These are phyloP conservation scores for Aphidoletes aphidimyza DNA, from an alignment of 2,888 invertebrate genomes.

Conservation along the genomic window DNA sequence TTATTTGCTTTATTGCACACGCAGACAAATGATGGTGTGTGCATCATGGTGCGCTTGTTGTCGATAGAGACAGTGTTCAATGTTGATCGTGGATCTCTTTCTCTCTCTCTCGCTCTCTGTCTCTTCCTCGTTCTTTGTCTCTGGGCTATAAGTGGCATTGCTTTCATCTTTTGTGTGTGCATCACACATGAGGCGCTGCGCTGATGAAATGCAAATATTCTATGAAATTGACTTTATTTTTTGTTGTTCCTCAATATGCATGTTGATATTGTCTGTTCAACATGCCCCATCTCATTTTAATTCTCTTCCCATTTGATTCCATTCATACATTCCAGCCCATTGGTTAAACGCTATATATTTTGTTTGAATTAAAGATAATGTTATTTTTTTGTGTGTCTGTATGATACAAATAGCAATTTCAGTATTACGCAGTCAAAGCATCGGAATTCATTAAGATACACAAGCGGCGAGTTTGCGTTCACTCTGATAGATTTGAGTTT, in stretches of 20 bases:
- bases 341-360: background rate
- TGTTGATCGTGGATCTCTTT: background rate
- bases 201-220: constrained; percentile 47
- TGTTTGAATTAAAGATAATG: constrained; percentile 44
- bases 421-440: constrained; percentile 29
- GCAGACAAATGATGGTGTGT: background rate
- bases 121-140: too few species aligned
- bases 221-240: constrained; percentile 35
- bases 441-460: constrained; percentile 26
- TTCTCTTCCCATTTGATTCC: background rate
- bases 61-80: background rate
- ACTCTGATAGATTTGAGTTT: background rate
- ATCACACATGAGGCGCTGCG: background rate
- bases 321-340: background rate
- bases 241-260: too few species aligned
- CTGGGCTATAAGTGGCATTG: too few species aligned
- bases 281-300: background rate
- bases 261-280: background rate
- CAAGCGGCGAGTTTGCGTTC: background rate
- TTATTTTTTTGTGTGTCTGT: too few species aligned
- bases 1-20: constrained; percentile 23
- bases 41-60: background rate
- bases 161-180: background rate
- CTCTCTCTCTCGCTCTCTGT: background rate
- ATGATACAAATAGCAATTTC: constrained; percentile 35